Base-by-base conservation (phyloP, 2,797 vertebrate species). In the Pseudochromis fuscus region DNA sequence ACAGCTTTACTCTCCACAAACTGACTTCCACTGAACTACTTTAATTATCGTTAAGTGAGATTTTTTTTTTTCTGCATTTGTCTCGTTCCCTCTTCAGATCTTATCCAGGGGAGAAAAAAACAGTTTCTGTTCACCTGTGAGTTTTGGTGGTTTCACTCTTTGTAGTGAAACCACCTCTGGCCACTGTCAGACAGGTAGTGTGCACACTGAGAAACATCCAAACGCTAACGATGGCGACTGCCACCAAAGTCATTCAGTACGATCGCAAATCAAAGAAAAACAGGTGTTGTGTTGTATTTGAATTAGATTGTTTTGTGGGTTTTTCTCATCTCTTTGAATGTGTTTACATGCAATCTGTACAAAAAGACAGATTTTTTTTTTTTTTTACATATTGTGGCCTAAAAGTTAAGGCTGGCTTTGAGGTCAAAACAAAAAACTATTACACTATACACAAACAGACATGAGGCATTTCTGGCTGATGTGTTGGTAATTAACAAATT, bases 261-360 rank as follows among this genome's bases (percentile, higher is more conserved):
- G 18, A 28, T 59, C 38, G 15, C 9, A 12, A 42, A 15, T 19
- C 10, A 30, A 4, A 59, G 21, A 25, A 24, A 21, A 21, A 35
- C 25, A 25, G 19, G 19, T 23, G 16, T 33, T 31, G 4, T 46
- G 57, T 28, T 37, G 7, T 37, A 37, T 56, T 57, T 27, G 4
- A 42, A 42, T 19, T 4, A 23, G 44, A 15, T 35, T 52, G 37
- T 49, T 44, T 28, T 40, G 9, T 42, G n/a, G 16, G 7, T n/a
- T 3, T 45, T 25, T 55, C 24, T 16, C 1, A n/a, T 61, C 59
- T 51, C 11, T 53, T 40, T 46, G 24, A 21, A 13, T 52, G 33
- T n/a, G 37, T 61, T 78, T 40, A 63, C 40, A 25, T 58, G 46
- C 24, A 52, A 46, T 11, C 3, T 30, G 49, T 40, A 15, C 52